phyloP scores from a whole-genome alignment of 2,113 vertebrate genomes.

The Catharus minimus region DNA sequence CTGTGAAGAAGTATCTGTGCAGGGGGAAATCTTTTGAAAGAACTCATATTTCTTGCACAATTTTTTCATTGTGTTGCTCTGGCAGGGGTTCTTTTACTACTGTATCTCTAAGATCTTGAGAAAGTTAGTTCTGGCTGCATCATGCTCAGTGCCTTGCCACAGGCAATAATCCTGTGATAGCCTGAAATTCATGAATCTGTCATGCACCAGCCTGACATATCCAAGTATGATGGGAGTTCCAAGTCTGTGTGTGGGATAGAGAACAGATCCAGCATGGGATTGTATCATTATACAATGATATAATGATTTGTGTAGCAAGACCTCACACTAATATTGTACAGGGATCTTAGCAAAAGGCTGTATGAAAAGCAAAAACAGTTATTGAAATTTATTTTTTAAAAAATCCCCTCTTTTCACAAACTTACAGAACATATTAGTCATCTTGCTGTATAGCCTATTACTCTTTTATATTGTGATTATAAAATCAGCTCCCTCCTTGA shows the following conservation, averaged over 20 bases:
- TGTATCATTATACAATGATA: accelerated
- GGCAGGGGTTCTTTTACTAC: not conserved
- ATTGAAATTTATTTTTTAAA: not conserved
- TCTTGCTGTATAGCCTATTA: not conserved
- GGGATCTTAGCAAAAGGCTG: not conserved
- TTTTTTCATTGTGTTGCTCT: not conserved
- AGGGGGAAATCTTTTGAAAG: not conserved
- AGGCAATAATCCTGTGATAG: not conserved
- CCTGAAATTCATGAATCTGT: constrained; percentile 10
- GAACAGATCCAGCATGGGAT: not conserved
- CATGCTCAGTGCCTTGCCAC: not conserved
- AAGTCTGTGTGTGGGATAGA: not conserved
- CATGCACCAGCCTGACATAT: not conserved
- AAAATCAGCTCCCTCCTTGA: not conserved
- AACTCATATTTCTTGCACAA: not conserved
- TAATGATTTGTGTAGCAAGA: not conserved
- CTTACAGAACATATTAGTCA: not conserved
- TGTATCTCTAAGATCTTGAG: not conserved
- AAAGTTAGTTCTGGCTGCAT: not conserved
- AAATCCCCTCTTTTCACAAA: not conserved
- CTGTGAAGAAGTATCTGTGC: not conserved
- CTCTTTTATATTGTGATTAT: not conserved
- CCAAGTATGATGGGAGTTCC: not conserved
- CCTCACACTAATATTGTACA: not conserved
- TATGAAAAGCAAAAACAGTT: not conserved